A percentile compares a stretch with the other conserved stretches of the same genome.
These are phyloP conservation scores for Cerastoderma edule DNA, from an alignment of 2,888 invertebrate species.

Conservation along the genomic window DNA sequence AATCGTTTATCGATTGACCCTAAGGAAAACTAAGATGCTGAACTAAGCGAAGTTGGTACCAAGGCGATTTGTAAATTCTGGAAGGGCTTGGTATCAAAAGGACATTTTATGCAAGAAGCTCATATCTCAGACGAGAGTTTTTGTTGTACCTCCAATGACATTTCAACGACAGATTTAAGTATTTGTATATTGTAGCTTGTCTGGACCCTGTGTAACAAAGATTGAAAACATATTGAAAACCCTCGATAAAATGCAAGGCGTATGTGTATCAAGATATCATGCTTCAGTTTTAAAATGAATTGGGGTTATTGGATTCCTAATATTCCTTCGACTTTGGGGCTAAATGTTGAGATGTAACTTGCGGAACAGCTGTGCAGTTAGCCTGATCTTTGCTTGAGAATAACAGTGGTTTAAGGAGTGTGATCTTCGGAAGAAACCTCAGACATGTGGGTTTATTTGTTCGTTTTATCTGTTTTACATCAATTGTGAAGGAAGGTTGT, in stretches of 20 bases:
- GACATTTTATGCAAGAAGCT: constrained; percentile 16
- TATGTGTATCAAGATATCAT: background rate
- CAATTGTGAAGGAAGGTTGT: too few species aligned
- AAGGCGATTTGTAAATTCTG: constrained; percentile 29
- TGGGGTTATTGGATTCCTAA: background rate
- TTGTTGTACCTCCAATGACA: background rate
- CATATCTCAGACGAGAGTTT: constrained; percentile 22
- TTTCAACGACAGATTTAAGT: constrained; percentile 27
- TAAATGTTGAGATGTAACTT: too few species aligned
- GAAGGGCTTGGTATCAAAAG: constrained; percentile 19
- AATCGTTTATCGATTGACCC: constrained; percentile 47
- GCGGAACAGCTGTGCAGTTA: too few species aligned
- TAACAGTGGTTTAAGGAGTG: too few species aligned
- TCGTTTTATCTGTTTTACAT: too few species aligned
- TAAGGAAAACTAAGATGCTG: constrained; percentile 50
- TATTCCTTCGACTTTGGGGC: background rate
- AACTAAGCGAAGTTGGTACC: constrained; percentile 38
- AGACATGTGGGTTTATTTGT: too few species aligned
- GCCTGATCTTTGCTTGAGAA: too few species aligned
- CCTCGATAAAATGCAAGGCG: constrained; percentile 4
- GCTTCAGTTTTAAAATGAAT: background rate
- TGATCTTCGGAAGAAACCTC: too few species aligned
- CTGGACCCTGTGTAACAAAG: constrained; percentile 26
- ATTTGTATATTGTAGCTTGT: background rate
- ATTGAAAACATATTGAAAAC: constrained; percentile 17